Base-by-base conservation (phyloP, 2,797 vertebrate genomes). In the Hybognathus amarus region DNA sequence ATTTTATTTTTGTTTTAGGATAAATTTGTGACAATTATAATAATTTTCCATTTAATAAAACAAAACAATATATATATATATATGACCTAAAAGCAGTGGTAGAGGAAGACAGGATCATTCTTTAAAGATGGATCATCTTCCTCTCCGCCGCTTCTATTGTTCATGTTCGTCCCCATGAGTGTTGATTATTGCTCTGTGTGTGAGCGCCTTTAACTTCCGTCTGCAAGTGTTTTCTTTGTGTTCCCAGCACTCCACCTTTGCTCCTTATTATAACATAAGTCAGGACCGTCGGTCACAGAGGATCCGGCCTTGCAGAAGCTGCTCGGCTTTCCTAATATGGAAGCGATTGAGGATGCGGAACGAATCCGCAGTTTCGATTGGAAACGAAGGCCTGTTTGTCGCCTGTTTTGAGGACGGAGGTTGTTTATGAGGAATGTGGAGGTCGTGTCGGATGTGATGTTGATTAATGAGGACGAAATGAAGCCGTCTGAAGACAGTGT, bases 261-360 rank as follows among this genome's bases (percentile, higher is more conserved):
- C 11, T 68, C 80, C 80, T 38, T 3, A 73, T 86, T 80, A 77
- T 74, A 45, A 45, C 12, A 45, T 0, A 77, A 83, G 59, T 76
- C n/a, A 40, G 52, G 76, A 77, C 45, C 17, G 3, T 22, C 63
- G n/a, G 74, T 6, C 54, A 81, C 47, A 83, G 67, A 88, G 82
- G 71, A 85, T 12, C 24, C 42, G 33, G 30, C 24, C 42, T 69
- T n/a, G 47, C 69, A 64, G 77, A 85, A 85, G 15, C n/a, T 54
- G 18, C 71, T n/a, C 22, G 85, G 89, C 91, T 91, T 90, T 82
- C 94, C 94, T 95, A 93, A 96, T 95, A 96, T 94, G 94, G 94
- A 87, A 89, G 92, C 92, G 68, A 30, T 56, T 59, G 67, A 42
- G 64, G 69, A 63, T 36, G 33, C 69, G 63, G 88, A 89, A 89